A percentile compares a stretch with the other conserved stretches of the same genome.
phyloP scores from a whole-genome alignment of 2,888 invertebrate species.

The Ichneumon xanthorius region DNA sequence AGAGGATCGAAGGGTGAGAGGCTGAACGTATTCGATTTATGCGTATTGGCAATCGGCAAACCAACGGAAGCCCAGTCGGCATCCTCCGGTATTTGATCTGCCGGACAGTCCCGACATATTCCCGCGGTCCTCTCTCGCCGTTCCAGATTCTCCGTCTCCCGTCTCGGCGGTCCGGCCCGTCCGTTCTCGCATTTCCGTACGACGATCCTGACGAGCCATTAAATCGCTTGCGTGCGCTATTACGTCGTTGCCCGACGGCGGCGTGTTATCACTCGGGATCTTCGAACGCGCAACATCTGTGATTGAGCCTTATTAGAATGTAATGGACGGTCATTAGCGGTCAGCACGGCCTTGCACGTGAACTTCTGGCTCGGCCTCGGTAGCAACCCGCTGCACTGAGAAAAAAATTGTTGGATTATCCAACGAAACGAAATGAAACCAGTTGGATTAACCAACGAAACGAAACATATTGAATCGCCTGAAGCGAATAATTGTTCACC shows the following conservation, averaged over 20 bases:
- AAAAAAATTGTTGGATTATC: too few species aligned
- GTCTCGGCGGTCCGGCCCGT: slow-evolving; percentile 7
- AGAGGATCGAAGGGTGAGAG: not conserved
- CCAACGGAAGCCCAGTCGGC: not conserved
- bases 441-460: too few species aligned
- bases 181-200: slow-evolving; percentile 11
- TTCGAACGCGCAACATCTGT: slow-evolving; percentile 41
- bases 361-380: slow-evolving; percentile 38
- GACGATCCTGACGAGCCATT: slow-evolving; percentile 61
- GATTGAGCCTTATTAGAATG: slow-evolving; percentile 62
- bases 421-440: too few species aligned
- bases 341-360: slow-evolving; percentile 59
- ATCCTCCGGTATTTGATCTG: slow-evolving; percentile 34
- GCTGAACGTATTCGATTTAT: slow-evolving; percentile 9
- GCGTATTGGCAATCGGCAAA: slow-evolving; percentile 33
- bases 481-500: too few species aligned
- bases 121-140: slow-evolving; percentile 63
- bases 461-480: too few species aligned
- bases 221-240: slow-evolving; percentile 59
- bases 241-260: slow-evolving; percentile 70
- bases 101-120: slow-evolving; percentile 34
- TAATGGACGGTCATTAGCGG: slow-evolving; percentile 73
- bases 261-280: slow-evolving; percentile 67
- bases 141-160: not conserved
- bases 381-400: not conserved